phyloP scores from a whole-genome alignment of 2,113 vertebrate genomes.

The Choloepus hoffmanni region DNA sequence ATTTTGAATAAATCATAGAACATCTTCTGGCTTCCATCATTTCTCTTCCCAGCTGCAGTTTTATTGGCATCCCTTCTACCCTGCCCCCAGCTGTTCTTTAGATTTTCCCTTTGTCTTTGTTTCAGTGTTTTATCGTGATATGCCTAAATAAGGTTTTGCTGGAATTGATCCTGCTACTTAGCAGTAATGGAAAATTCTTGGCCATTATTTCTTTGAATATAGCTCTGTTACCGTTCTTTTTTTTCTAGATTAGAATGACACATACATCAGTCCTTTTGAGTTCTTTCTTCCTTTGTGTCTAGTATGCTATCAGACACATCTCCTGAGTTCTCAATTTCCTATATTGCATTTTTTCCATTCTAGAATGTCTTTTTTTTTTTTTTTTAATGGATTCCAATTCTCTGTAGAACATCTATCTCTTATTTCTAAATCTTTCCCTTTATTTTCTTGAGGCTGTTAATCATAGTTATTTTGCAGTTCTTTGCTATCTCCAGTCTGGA shows the following conservation, averaged over 20 bases:
- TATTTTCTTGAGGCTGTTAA: conserved; percentile 28
- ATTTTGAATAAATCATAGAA: neutral
- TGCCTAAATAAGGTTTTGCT: neutral
- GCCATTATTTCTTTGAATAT: neutral
- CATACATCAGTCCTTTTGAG: neutral
- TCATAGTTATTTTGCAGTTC: neutral
- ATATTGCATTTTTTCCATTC: neutral
- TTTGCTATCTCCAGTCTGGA: neutral
- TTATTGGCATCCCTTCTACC: neutral
- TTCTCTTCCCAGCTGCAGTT: neutral
- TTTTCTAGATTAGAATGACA: conserved; percentile 11
- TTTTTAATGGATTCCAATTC: neutral
- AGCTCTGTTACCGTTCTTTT: neutral
- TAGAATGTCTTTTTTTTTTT: neutral
- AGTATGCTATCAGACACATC: neutral
- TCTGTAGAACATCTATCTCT: neutral
- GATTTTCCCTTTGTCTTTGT: neutral
- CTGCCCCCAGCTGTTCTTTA: neutral
- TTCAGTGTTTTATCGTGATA: neutral
- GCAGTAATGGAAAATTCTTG: neutral
- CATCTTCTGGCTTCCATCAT: neutral
- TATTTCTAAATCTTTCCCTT: neutral
- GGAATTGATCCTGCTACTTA: neutral
- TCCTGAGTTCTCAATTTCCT: conserved; percentile 28
- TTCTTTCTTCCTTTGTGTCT: neutral